Conservation (phyloP, 2,113 vertebrate genomes). For the Elgaria multicarinata region DNA sequence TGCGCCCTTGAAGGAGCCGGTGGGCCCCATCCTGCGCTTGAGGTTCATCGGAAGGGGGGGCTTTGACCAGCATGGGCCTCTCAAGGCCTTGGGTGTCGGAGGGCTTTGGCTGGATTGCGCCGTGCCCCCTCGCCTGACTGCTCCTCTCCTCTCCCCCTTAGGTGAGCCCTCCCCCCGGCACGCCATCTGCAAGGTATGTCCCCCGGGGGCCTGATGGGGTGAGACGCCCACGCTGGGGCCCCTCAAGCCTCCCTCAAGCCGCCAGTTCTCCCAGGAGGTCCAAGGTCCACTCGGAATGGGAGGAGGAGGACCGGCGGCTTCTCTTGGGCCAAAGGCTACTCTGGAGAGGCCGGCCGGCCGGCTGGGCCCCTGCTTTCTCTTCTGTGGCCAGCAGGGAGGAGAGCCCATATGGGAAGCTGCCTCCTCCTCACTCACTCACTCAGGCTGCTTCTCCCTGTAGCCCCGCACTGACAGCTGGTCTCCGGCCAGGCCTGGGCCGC, state of each 20-base stretch:
- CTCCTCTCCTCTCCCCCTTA: slow-evolving; percentile 45
- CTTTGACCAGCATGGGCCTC: not conserved
- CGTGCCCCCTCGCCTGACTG: not conserved
- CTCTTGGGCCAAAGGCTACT: too few relatives aligned
- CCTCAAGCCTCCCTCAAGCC: too few relatives aligned
- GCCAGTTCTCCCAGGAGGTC: not conserved
- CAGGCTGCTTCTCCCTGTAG: too few relatives aligned
- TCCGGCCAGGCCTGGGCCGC: not conserved
- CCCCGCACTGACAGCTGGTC: too few relatives aligned
- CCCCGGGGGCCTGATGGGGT: not conserved
- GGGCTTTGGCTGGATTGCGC: not conserved
- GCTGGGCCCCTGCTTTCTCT: not conserved
- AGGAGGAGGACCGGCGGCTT: too few relatives aligned
- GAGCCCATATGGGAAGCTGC: too few relatives aligned
- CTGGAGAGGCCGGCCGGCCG: not conserved
- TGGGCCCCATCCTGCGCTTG: not conserved
- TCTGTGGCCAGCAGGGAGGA: not conserved
- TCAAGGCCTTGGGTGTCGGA: accelerated
- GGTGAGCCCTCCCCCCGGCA: slow-evolving; percentile 70
- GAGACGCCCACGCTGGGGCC: not conserved
- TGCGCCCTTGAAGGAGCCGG: not conserved
- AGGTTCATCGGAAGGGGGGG: not conserved
- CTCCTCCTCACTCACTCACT: too few relatives aligned
- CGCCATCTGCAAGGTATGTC: slow-evolving; percentile 81
- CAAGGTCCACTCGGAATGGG: too few relatives aligned